Base-by-base conservation (phyloP, 2,113 vertebrate genomes). In the Nymphicus hollandicus region DNA sequence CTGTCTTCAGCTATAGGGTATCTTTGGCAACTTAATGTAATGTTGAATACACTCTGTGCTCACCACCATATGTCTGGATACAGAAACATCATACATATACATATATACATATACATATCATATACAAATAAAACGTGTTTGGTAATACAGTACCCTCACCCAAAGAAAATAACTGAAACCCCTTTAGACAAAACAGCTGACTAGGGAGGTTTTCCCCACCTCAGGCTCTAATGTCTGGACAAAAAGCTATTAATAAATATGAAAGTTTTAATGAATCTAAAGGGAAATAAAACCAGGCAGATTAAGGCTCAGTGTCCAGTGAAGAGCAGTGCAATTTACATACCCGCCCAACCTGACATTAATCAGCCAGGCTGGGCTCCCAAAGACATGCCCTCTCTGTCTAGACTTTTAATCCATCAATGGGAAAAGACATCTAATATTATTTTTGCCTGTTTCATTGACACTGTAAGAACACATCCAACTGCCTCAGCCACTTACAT, bases 221-320 rank as follows among this genome's bases (percentile, higher is more conserved):
- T 73, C 29, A 1, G 92, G 95, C 90, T 95, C 81, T 25, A 78
- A 61, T 1, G 71, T 95, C 96, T 94, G 95, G 91, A 94, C 89
- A 93, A 91, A 96, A 95, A 94, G 60, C 81, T 95, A 96, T 96
- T 97, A 96, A 95, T 92, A 96, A 95, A 95, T 93, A 96, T 24
- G 81, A 94, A 96, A 94, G 82, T 80, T 90, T 93, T 96, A 94
- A 96, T 53, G 20, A 94, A 94, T 74, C 63, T 87, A n/a, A 92
- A 92, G 81, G 56, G 80, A 96, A 97, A 96, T 76, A 90, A 83
- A 92, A 85, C 2, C 79, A 91, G 74, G 84, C 90, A 93, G 91
- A 95, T 93, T 94, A 95, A 87, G 95, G 95, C 53, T 85, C 93
- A 81, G 56, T 29, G 56, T 63, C 77, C 94, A 93, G 86, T 0